Evolutionary conservation across 2,797 vertebrate species (phyloP).

Genomic region (Acanthurus lineatus): DNA sequence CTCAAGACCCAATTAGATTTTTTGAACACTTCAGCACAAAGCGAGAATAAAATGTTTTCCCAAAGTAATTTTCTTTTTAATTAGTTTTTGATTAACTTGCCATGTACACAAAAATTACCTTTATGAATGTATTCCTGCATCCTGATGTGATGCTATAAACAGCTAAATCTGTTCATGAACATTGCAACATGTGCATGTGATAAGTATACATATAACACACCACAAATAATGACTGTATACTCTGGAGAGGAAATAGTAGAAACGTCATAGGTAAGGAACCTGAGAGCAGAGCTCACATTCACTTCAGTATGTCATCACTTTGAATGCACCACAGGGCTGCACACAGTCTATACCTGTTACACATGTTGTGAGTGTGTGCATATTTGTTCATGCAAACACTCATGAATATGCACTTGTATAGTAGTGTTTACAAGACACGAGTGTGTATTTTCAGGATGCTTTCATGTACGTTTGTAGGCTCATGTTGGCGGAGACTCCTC

Average conservation of each 20-base stretch:
- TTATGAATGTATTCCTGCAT: background rate
- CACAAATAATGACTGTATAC: constrained; percentile 22
- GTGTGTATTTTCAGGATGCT: constrained; percentile 1
- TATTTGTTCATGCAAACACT: background rate
- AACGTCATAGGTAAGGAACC: constrained; percentile 13
- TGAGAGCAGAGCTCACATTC: constrained; percentile 32
- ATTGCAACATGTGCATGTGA: background rate
- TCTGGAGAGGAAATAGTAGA: constrained; percentile 17
- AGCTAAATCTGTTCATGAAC: background rate
- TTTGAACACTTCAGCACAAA: background rate
- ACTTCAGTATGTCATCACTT: constrained; percentile 20
- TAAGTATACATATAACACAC: background rate
- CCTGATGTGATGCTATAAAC: background rate
- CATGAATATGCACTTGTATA: constrained; percentile 3
- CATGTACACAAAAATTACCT: background rate
- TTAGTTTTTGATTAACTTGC: background rate
- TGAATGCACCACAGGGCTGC: background rate
- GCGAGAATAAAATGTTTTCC: background rate
- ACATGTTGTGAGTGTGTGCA: background rate
- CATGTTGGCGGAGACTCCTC: constrained; percentile 9
- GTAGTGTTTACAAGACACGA: background rate
- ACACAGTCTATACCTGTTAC: constrained; percentile 20
- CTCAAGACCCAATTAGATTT: background rate
- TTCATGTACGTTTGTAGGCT: background rate
- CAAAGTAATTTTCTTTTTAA: background rate